These are phyloP conservation scores for Pseudococcus longispinus DNA, from an alignment of 2,888 invertebrate genomes.

Conservation along the genomic window DNA sequence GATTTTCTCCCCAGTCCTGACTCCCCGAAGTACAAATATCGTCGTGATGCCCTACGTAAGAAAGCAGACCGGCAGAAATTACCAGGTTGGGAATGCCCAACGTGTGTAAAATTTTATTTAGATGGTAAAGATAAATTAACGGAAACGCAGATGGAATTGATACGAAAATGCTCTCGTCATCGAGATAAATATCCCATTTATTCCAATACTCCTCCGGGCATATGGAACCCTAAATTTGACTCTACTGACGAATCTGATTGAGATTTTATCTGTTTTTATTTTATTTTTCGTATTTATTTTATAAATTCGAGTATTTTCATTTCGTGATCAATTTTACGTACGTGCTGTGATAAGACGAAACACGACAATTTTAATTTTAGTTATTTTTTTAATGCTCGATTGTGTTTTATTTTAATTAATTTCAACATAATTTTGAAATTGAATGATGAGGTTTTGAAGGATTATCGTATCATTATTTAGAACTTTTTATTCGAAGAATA, in stretches of 20 bases:
- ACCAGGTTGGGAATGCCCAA: conserved; percentile 63
- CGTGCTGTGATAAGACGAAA: not conserved
- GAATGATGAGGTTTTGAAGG: too few species aligned
- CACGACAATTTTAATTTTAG: not conserved
- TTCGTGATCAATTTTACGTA: not conserved
- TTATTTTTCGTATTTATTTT: not conserved
- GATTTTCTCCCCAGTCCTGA: conserved; percentile 46
- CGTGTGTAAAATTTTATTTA: conserved; percentile 63
- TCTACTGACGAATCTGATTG: conserved; percentile 59
- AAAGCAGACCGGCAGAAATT: conserved; percentile 63
- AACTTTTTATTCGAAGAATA: too few species aligned
- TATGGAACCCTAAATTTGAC: conserved; percentile 63
- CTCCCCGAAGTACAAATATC: conserved; percentile 61
- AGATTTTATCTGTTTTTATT: not conserved
- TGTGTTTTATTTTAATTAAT: not conserved
- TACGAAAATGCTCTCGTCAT: conserved; percentile 66
- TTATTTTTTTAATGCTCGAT: not conserved
- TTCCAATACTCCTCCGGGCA: conserved; percentile 63
- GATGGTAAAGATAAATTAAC: conserved; percentile 61
- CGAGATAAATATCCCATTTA: conserved; percentile 63
- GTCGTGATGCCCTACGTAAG: conserved; percentile 62
- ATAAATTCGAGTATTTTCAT: not conserved
- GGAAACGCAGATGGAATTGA: conserved; percentile 63
- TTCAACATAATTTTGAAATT: not conserved
- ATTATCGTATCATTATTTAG: too few species aligned